These are phyloP conservation scores for Clarias batrachus DNA, from an alignment of 2,113 vertebrate species.

Conservation along the genomic window DNA sequence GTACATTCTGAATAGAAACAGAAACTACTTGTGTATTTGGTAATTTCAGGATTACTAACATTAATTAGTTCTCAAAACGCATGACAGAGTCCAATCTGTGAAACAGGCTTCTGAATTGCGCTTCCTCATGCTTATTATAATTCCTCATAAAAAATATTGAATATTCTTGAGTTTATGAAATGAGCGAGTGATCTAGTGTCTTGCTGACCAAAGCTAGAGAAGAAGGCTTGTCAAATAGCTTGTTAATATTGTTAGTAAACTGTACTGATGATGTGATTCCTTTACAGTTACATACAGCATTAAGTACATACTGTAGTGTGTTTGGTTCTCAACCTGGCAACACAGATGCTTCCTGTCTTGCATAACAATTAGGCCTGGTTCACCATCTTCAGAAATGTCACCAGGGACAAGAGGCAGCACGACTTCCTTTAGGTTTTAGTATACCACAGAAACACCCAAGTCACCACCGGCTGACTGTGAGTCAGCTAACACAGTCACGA, in stretches of 20 bases:
- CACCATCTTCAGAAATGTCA: constrained; percentile 26
- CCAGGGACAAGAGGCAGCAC: constrained; percentile 13
- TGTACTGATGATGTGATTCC: background rate
- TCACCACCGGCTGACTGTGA: constrained; percentile 34
- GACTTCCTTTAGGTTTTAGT: constrained; percentile 10
- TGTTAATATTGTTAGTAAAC: background rate
- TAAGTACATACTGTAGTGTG: background rate
- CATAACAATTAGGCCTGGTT: background rate
- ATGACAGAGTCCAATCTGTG: background rate
- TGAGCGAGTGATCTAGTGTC: background rate
- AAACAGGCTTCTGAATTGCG: background rate
- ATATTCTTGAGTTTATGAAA: background rate
- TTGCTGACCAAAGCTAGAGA: background rate
- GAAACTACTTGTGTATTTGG: background rate
- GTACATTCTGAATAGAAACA: background rate
- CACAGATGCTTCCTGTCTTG: constrained; percentile 4
- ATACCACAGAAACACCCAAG: constrained; percentile 17
- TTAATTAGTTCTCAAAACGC: background rate
- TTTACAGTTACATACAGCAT: background rate
- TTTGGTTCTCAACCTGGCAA: background rate
- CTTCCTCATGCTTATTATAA: background rate
- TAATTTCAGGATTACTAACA: background rate
- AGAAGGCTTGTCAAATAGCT: background rate
- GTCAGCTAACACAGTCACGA: constrained; percentile 23
- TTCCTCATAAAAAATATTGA: background rate